These are phyloP conservation scores for Ophraella communa DNA, from an alignment of 2,888 invertebrate species.

Conservation along the genomic window DNA sequence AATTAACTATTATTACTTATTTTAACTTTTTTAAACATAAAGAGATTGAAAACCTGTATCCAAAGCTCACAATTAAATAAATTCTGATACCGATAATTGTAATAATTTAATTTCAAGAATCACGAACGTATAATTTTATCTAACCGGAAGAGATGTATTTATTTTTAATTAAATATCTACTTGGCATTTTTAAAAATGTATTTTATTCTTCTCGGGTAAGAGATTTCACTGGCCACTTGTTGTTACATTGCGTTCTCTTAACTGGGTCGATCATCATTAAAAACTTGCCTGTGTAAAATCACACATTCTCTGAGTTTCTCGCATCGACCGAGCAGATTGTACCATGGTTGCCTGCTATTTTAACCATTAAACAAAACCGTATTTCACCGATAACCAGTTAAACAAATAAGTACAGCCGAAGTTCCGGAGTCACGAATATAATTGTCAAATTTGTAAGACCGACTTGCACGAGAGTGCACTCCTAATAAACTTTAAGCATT, in stretches of 20 bases:
- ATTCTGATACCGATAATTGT: too few relatives aligned
- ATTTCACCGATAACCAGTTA: background rate
- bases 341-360: background rate
- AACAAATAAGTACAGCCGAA: background rate
- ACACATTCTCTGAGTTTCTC: constrained; percentile 13
- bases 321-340: background rate
- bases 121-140: too few relatives aligned
- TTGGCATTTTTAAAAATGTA: background rate
- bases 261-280: constrained; percentile 16
- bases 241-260: constrained; percentile 5
- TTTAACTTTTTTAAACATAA: too few relatives aligned
- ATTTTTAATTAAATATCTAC: background rate
- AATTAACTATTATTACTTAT: too few relatives aligned
- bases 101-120: too few relatives aligned
- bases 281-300: constrained; percentile 17
- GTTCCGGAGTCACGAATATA: background rate
- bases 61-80: too few relatives aligned
- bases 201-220: background rate
- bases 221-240: constrained; percentile 12
- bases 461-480: background rate
- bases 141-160: background rate
- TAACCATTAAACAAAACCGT: background rate
- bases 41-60: too few relatives aligned
- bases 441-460: background rate
- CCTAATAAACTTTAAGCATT: background rate